Evolutionary conservation across 2,797 vertebrate genomes (phyloP).

Genomic region (Chromis chromis): DNA sequence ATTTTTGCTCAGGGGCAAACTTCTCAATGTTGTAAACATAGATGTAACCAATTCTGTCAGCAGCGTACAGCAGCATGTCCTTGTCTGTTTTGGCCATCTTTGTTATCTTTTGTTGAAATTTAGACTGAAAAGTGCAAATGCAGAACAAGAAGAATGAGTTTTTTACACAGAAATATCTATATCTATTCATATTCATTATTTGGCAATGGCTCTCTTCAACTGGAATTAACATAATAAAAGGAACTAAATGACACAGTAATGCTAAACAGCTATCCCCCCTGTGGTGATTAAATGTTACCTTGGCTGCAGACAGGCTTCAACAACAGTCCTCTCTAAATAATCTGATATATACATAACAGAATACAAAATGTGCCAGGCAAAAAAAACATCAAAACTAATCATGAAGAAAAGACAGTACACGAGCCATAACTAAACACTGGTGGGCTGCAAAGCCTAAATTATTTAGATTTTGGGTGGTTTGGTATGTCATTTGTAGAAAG

Average conservation of each 20-base stretch:
- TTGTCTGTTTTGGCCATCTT: slow-evolving; percentile 73
- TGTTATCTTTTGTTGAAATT: slow-evolving; percentile 75
- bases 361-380: slow-evolving; percentile 11
- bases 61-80: slow-evolving; percentile 62
- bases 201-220: not conserved
- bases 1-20: slow-evolving; percentile 64
- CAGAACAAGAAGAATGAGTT: not conserved
- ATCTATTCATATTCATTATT: slow-evolving; percentile 19
- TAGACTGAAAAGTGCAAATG: slow-evolving; percentile 66
- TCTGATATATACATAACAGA: not conserved
- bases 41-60: slow-evolving; percentile 76
- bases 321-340: slow-evolving; percentile 11
- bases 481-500: not conserved
- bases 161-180: not conserved
- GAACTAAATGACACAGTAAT: slow-evolving; percentile 19
- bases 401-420: slow-evolving; percentile 12
- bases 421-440: slow-evolving; percentile 5
- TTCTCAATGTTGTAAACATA: slow-evolving; percentile 71
- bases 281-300: slow-evolving; percentile 18
- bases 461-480: slow-evolving; percentile 1
- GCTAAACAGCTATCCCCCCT: slow-evolving; percentile 3
- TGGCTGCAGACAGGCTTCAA: slow-evolving; percentile 23
- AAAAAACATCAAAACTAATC: slow-evolving; percentile 32
- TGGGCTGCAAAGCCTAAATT: not conserved
- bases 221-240: slow-evolving; percentile 15